Conservation (phyloP, 2,888 invertebrate species). For the Lamproptera curius region DNA sequence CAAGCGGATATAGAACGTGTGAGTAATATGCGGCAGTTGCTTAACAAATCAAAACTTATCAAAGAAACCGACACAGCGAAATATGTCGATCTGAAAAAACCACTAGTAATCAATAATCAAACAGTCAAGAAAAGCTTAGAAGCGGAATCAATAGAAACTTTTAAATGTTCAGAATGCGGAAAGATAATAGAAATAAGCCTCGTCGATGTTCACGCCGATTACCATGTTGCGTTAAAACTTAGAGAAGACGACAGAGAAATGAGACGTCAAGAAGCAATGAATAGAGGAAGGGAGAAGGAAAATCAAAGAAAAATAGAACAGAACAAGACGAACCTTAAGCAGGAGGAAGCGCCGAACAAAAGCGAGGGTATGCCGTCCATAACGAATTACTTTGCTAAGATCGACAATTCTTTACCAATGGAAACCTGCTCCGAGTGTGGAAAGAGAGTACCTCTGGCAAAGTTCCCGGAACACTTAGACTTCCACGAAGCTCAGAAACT, state of each 20-base stretch:
- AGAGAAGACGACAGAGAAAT: conserved; percentile 75
- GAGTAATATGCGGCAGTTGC: conserved; percentile 50
- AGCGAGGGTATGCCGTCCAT: conserved; percentile 43
- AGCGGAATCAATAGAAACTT: conserved; percentile 32
- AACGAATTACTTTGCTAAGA: conserved; percentile 66
- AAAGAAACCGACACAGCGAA: conserved; percentile 23
- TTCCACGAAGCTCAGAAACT: conserved; percentile 91
- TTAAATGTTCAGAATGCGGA: conserved; percentile 82
- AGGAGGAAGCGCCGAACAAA: conserved; percentile 33
- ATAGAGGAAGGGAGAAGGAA: conserved; percentile 23
- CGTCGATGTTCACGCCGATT: conserved; percentile 84
- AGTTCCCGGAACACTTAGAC: conserved; percentile 87
- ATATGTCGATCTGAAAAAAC: not conserved
- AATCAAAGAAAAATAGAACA: not conserved
- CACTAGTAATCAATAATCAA: not conserved
- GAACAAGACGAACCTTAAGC: not conserved
- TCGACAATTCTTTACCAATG: conserved; percentile 48
- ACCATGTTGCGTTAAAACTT: conserved; percentile 83
- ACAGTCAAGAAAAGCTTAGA: conserved; percentile 15
- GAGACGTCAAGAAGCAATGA: conserved; percentile 37
- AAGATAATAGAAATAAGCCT: conserved; percentile 75
- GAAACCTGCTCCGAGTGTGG: conserved; percentile 84
- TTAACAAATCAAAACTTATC: conserved; percentile 39
- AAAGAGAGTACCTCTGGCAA: conserved; percentile 77
- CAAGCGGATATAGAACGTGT: conserved; percentile 49